These are phyloP conservation scores for Arvicanthis niloticus DNA, from an alignment of 2,113 vertebrate species.

Conservation along the genomic window DNA sequence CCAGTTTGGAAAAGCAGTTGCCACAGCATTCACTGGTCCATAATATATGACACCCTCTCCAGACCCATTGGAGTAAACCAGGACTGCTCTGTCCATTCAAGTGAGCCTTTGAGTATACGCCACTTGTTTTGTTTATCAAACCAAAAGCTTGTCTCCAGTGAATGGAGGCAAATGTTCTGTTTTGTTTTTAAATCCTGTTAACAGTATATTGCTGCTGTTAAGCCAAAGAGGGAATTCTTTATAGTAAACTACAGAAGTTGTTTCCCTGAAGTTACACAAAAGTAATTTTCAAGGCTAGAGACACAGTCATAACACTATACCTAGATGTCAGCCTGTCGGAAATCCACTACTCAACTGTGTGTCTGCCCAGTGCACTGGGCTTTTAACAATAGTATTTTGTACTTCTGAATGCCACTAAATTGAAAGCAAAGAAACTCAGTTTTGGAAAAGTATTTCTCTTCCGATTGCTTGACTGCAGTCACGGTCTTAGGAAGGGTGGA, in stretches of 20 bases:
- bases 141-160: conserved; percentile 56
- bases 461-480: background rate
- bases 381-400: background rate
- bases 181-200: conserved; percentile 52
- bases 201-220: background rate
- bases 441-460: background rate
- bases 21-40: conserved; percentile 85
- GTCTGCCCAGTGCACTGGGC: background rate
- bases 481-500: background rate
- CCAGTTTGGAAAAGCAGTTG: conserved; percentile 86
- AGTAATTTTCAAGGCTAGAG: background rate
- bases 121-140: conserved; percentile 71
- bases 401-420: background rate
- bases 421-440: background rate
- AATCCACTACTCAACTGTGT: background rate
- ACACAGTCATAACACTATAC: background rate
- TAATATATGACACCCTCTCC: conserved; percentile 84
- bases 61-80: conserved; percentile 81
- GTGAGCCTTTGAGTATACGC: conserved; percentile 75
- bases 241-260: background rate
- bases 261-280: background rate
- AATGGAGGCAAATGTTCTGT: conserved; percentile 60
- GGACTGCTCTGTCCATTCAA: conserved; percentile 65
- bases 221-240: conserved; percentile 46
- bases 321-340: background rate